Evolutionary conservation across 2,797 vertebrate genomes (phyloP).

Genomic region (Cryptoprocta ferox): DNA sequence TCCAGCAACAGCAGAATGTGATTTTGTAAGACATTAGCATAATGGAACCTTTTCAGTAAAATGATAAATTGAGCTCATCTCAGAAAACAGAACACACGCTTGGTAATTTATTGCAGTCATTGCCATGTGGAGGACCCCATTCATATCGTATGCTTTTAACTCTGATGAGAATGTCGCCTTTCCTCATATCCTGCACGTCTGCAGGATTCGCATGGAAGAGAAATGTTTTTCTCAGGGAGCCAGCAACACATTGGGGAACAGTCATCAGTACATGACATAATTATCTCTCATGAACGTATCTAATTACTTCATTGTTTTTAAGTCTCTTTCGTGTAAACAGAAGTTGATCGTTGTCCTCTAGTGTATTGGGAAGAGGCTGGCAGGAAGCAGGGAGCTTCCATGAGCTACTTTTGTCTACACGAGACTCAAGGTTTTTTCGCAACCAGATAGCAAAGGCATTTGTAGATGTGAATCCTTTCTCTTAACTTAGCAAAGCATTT

Average conservation of each 20-base stretch:
- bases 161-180: slow-evolving; percentile 85
- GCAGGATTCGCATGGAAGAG: slow-evolving; percentile 57
- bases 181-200: slow-evolving; percentile 40
- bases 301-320: slow-evolving; percentile 80
- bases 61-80: slow-evolving; percentile 90
- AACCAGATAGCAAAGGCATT: not conserved
- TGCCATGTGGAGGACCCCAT: slow-evolving; percentile 77
- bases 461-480: not conserved
- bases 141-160: slow-evolving; percentile 86
- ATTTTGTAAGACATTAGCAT: slow-evolving; percentile 90
- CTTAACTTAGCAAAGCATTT: not conserved
- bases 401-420: not conserved
- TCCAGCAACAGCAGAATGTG: slow-evolving; percentile 84
- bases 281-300: slow-evolving; percentile 78
- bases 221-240: slow-evolving; percentile 71
- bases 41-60: slow-evolving; percentile 92
- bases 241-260: slow-evolving; percentile 77
- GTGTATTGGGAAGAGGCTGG: not conserved
- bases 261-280: slow-evolving; percentile 78
- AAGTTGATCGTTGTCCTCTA: not conserved
- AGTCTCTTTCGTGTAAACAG: slow-evolving; percentile 68
- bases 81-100: slow-evolving; percentile 87
- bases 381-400: fast-evolving
- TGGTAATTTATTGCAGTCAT: slow-evolving; percentile 87
- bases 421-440: not conserved